A percentile compares a stretch with the other conserved stretches of the same genome.
These are phyloP conservation scores for Polia nebulosa DNA, from an alignment of 2,888 invertebrate genomes.

Conservation along the genomic window DNA sequence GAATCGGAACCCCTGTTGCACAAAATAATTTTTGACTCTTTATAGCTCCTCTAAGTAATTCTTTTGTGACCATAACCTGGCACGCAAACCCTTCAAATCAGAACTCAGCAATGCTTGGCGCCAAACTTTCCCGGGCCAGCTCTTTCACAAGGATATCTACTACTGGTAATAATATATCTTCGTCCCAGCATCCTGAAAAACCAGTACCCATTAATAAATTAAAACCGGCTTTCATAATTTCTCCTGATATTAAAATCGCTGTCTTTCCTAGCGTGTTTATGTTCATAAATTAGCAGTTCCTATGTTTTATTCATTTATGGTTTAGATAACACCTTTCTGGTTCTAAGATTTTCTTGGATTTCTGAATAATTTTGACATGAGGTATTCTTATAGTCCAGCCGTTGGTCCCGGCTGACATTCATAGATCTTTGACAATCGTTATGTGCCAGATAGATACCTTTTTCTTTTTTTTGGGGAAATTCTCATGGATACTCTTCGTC, in stretches of 20 bases:
- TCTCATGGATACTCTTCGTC: too few relatives aligned
- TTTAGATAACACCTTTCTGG: slow-evolving; percentile 1
- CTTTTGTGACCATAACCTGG: too few relatives aligned
- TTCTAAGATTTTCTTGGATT: slow-evolving; percentile 5
- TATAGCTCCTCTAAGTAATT: too few relatives aligned
- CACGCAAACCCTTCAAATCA: neutral
- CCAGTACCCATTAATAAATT: slow-evolving; percentile 25
- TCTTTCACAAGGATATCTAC: neutral
- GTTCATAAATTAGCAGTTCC: slow-evolving; percentile 29
- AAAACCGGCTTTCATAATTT: slow-evolving; percentile 45
- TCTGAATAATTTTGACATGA: neutral
- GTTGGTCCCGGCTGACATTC: neutral
- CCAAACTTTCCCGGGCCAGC: neutral
- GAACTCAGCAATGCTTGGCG: neutral
- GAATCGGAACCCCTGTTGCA: too few relatives aligned
- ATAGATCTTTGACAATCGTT: neutral
- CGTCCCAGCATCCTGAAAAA: slow-evolving; percentile 28
- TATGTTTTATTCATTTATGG: slow-evolving; percentile 45
- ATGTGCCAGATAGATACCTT: too few relatives aligned
- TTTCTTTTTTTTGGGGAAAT: too few relatives aligned
- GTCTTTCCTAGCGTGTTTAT: slow-evolving; percentile 16
- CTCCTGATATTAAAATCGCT: slow-evolving; percentile 38
- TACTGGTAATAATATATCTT: neutral
- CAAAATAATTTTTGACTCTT: too few relatives aligned
- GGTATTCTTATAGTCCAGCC: neutral